Evolutionary conservation across 2,888 invertebrate species (phyloP), one percentile per base, ranked within the genome.

Genomic region (Phanerotoma sp.): DNA sequence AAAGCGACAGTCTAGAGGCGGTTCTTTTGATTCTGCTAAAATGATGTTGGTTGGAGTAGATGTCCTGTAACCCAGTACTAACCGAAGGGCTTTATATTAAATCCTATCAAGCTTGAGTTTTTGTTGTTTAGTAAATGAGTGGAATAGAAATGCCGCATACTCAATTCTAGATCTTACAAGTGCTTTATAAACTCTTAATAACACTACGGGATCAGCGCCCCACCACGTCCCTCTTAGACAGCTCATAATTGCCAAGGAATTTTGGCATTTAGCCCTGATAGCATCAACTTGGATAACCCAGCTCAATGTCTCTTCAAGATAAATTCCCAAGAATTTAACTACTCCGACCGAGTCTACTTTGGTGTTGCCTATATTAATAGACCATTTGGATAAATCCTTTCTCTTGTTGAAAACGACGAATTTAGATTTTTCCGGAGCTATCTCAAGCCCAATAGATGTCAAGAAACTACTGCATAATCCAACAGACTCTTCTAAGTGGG

Each of bases 321-420:
- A 49, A 5, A 58, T 5, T 1, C 58, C 53, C 3, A 58, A 32
- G 22, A 58, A 56, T 50, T 44, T 58, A 4, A 48, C 33, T 15
- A 37, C 30, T 15, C 9, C 4, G n/a, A 18, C 41, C 9, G 6
- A 5, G 3, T 18, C n/a, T 10, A 45, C 30, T 11, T 18, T 3
- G 7, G 7, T 28, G 11, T 16, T 9, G 15, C 10, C 28, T 11
- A 45, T 30, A 15, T 5, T 13, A 6, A 45, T 13, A 1, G 16
- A 28, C 30, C 32, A 48, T 4, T 25, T 15, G 3, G 10, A 15
- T 6, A 10, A 18, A 15, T 10, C 3, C 5, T 25, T 16, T 45
- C 10, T 28, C 3, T 15, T 15, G 9, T 10, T 30, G 10, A 45
- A 45, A 45, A 45, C 30, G 4, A 25, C 28, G 30, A 15, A 16